Conservation (phyloP, 2,888 invertebrate genomes). For the Arctia plantaginis region DNA sequence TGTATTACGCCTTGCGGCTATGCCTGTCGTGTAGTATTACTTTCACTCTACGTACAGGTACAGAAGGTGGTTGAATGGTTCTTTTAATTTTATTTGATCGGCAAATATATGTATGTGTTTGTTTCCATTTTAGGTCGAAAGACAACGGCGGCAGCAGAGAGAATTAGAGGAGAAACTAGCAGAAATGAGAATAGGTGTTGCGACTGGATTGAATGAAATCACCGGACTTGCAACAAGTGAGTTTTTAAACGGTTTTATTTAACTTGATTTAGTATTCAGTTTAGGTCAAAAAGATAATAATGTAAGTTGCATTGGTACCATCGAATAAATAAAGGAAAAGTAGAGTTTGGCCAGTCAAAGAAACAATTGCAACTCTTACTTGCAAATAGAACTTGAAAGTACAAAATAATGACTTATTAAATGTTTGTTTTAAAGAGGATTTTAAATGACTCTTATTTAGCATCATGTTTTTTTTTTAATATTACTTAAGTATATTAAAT, state of each 20-base stretch:
- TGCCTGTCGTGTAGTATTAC: constrained; percentile 23
- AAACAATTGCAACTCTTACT: too few species aligned
- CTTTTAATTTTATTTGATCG: neutral
- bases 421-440: neutral
- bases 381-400: neutral
- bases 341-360: neutral
- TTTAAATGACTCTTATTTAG: neutral
- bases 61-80: constrained; percentile 3
- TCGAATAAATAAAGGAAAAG: neutral
- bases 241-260: too few species aligned
- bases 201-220: constrained; percentile 80
- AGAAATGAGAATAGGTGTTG: constrained; percentile 86
- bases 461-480: neutral
- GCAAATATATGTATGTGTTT: constrained; percentile 14
- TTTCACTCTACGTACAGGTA: constrained; percentile 44
- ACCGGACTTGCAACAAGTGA: constrained; percentile 82
- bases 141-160: constrained; percentile 86
- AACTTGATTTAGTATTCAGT: neutral
- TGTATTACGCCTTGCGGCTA: constrained; percentile 33
- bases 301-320: neutral
- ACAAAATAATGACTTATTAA: neutral
- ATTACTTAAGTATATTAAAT: neutral
- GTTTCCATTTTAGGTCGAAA: constrained; percentile 87
- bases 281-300: neutral
- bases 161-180: constrained; percentile 83